Percentiles rank a stretch among this genome's conserved stretches.
Evolutionary conservation across 2,888 invertebrate genomes (phyloP).

Genomic region (Drosophila nr. medialis): DNA sequence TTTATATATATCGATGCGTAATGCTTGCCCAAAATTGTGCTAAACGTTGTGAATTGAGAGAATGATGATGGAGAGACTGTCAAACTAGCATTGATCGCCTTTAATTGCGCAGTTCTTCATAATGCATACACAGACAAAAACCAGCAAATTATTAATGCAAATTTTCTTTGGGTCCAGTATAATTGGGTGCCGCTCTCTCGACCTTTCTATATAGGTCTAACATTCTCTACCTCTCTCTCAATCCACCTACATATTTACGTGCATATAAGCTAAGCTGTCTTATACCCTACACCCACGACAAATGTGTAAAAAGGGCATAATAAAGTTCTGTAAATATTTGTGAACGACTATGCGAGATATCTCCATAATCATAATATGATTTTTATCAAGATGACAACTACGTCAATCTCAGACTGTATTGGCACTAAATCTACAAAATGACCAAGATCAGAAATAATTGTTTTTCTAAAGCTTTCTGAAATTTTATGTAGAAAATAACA

Average conservation of each 20-base stretch:
- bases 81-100: conserved; percentile 47
- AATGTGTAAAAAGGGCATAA: neutral
- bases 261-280: conserved; percentile 31
- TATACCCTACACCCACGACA: conserved; percentile 3
- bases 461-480: neutral
- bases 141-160: conserved; percentile 62
- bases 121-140: conserved; percentile 23
- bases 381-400: neutral
- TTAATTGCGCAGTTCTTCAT: conserved; percentile 74
- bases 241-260: conserved; percentile 26
- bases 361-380: neutral
- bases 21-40: conserved; percentile 40
- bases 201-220: neutral
- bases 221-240: conserved; percentile 6
- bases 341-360: neutral
- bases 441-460: neutral
- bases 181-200: conserved; percentile 30
- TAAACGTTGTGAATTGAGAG: conserved; percentile 30
- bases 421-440: neutral
- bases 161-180: conserved; percentile 44
- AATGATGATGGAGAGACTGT: conserved; percentile 40
- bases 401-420: neutral
- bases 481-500: neutral
- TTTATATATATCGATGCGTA: conserved; percentile 38
- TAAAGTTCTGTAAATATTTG: neutral